Percentiles rank a stretch among this genome's conserved stretches.
Evolutionary conservation across 2,797 vertebrate genomes (phyloP).

Genomic region (Pseudopleuronectes americanus): DNA sequence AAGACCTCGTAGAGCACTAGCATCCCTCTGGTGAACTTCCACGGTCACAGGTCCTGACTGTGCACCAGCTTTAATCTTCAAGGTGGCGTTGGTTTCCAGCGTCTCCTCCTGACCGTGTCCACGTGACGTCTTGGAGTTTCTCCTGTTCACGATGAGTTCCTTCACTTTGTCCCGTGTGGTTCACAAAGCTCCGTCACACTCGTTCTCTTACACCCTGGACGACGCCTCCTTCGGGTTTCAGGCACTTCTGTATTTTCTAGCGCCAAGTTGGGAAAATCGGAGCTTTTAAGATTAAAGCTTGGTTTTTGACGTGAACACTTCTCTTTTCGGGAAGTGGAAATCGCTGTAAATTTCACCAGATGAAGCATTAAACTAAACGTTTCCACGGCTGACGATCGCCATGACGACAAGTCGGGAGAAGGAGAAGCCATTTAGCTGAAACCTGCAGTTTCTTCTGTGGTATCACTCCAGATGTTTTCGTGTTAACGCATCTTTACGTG

Average conservation of each 20-base stretch:
- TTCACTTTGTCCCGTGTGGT: background rate
- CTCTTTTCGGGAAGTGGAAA: background rate
- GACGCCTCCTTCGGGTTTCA: background rate
- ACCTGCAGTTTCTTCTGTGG: too few relatives aligned
- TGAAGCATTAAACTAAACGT: background rate
- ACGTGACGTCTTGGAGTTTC: background rate
- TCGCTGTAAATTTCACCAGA: background rate
- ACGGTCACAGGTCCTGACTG: constrained; percentile 29
- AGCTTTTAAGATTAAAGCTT: background rate
- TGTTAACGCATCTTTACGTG: background rate
- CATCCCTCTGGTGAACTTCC: constrained; percentile 38
- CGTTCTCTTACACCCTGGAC: background rate
- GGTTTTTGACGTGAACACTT: background rate
- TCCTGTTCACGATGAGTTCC: background rate
- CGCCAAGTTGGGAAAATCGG: background rate
- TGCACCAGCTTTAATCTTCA: background rate
- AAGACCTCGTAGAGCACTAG: background rate
- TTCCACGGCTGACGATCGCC: too few relatives aligned
- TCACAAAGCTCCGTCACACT: background rate
- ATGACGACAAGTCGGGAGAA: too few relatives aligned
- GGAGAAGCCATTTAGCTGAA: too few relatives aligned
- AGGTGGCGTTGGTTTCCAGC: constrained; percentile 2
- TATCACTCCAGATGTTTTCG: background rate
- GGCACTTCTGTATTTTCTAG: constrained; percentile 1
- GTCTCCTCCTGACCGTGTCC: constrained; percentile 2